These are phyloP conservation scores for Scleropages formosus DNA, from an alignment of 2,797 vertebrate genomes.

Conservation along the genomic window DNA sequence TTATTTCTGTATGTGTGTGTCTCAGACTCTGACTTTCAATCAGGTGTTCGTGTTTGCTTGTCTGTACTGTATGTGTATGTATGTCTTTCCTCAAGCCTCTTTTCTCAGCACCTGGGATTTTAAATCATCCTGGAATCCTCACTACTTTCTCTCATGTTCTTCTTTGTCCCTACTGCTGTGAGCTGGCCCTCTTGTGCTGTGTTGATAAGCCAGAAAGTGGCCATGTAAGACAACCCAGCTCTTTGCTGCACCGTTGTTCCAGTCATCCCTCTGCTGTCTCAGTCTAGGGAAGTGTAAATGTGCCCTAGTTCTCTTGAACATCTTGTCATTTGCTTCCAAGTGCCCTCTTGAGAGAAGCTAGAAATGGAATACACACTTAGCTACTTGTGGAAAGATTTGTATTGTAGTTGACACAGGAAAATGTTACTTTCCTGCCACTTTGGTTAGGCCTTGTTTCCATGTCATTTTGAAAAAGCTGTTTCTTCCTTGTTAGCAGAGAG, in stretches of 20 bases:
- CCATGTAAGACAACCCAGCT: background rate
- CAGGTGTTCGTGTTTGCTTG: background rate
- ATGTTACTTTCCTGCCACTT: too few species aligned
- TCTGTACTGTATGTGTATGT: background rate
- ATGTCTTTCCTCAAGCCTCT: background rate
- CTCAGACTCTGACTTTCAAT: background rate
- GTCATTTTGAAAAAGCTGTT: too few species aligned
- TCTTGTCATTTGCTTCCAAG: too few species aligned
- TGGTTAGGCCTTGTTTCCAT: too few species aligned
- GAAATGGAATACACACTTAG: too few species aligned
- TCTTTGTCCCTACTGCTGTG: background rate
- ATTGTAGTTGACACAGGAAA: too few species aligned
- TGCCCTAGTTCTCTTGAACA: too few species aligned
- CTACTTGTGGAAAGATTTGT: too few species aligned
- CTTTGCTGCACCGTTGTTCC: background rate
- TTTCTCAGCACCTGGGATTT: background rate
- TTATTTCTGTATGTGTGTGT: background rate
- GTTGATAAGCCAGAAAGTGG: background rate
- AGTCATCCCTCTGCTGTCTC: too few species aligned
- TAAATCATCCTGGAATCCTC: background rate
- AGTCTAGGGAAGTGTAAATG: too few species aligned
- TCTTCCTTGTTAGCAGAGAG: too few species aligned
- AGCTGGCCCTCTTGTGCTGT: background rate
- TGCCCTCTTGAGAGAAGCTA: too few species aligned
- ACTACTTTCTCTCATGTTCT: background rate